Evolutionary conservation across 2,888 invertebrate genomes (phyloP), one percentile per base, ranked within the genome.

Genomic region (Drosophila neonasuta): DNA sequence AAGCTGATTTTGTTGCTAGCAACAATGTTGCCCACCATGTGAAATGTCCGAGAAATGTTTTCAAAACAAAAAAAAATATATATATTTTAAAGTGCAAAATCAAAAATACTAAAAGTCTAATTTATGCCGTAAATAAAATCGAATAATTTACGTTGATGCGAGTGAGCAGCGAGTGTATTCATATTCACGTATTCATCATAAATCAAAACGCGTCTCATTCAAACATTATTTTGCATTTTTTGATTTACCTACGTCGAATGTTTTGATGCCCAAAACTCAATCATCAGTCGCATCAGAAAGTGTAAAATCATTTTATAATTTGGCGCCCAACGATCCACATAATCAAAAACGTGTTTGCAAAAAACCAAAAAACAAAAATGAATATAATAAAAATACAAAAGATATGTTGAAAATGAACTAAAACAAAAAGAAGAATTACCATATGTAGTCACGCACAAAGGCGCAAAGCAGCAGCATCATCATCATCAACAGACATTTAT

Each of bases 361-460:
- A 10, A 32, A 32, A 32, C 2, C 2, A 41, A 7, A 8, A 41
- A 41, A 8, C 3, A 8, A 41, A 41, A 4, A 15, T 8, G 3
- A 15, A 15, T 15, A 41, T 6, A 15, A 41, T 39, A 6, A 5
- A 39, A 39, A 39, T n/a, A 3, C 10, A 32, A 32, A 32, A 20
- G 20, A 34, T 59, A 48, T 57, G 7, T 32, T 9, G 2, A 55
- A 61, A 67, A 46, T 44, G 11, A 49, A 54, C 39, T 58, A 41
- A 42, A 60, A 58, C 24, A 46, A 69, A 62, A 52, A 44, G 24
- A 24, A 45, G 68, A 63, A 79, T 85, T 74, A 68, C 77, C 87
- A 87, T 87, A 87, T 81, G 81, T 71, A 81, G 72, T 41, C 61
- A n/a, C 30, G 45, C 44, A 55, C 44, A 63, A 57, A 44, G 41